Evolutionary conservation across 2,888 invertebrate species (phyloP), one percentile per base, ranked within the genome.

Genomic region (Cybosia mesomella): DNA sequence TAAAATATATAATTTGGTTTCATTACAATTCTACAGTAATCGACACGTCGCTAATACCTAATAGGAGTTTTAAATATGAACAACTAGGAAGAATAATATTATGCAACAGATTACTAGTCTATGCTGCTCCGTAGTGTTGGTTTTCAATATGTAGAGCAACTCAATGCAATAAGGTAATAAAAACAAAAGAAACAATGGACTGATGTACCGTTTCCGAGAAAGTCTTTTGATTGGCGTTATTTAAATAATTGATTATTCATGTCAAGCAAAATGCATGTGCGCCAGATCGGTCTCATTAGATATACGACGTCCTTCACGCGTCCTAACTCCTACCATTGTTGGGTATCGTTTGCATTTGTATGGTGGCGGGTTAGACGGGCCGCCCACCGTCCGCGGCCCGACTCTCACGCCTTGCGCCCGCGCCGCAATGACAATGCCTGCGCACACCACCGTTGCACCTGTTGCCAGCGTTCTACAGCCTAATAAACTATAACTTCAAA

Each of bases 1-100:
- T 94, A 94, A 91, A 92, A 94, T 93, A 94, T 94, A 94, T 93
- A 94, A 93, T 95, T 95, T 95, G 94, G 95, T 94, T 94, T 92
- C 91, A 92, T 92, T 93, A 93, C 88, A 93, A 91, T 91, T 90
- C 92, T 94, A 95, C 91, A 93, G 93, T 92, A 94, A 92, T 91
- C 88, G 91, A 91, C 90, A 91, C 88, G 88, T 91, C 89, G 87
- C 92, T 94, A 93, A 91, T 86, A 93, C 88, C 93, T 94, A 94
- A 92, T 94, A 94, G 94, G 94, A 94, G 90, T 91, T 92, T 93
- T 92, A 92, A 92, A 94, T 93, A 93, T 91, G 91, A 93, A 91
- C 92, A 94, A 93, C 91, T 94, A 93, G 87, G 91, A 92, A 91
- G 91, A 93, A 94, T 92, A 94, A 93, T 90, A 94, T 93, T 93